Base-by-base conservation (phyloP, 2,113 vertebrate genomes). In the Typhlomys cinereus region DNA sequence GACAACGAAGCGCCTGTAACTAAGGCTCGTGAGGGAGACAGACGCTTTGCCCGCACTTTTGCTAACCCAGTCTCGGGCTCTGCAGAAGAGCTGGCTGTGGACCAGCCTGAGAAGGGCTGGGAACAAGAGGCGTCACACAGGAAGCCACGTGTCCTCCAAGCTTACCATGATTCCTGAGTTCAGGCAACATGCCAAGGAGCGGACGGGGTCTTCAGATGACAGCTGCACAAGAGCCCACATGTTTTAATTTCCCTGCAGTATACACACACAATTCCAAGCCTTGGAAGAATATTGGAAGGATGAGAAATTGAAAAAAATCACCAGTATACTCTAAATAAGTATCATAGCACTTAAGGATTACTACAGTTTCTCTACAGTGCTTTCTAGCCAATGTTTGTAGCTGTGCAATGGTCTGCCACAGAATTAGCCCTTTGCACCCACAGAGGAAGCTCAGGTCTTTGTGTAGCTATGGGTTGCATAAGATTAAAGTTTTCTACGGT, bases 1-100 rank as follows among this genome's bases (percentile, higher is more conserved):
- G 31, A 39, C 85, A 21, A 62, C 57, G 59, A 82, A 93, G 36
- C 4, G 46, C 29, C 36, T 83, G 29, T 46, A 93, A 69, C 90
- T 76, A 90, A 94, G 46, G 7, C 61, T 36, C 83, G 64, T 78
- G 41, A 76, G 67, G 20, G 71, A 91, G 76, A 90, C n/a, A n/a
- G n/a, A n/a, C n/a, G n/a, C n/a, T n/a, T n/a, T n/a, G n/a, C n/a
- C n/a, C n/a, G n/a, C n/a, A n/a, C 48, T 75, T 8, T 29, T 23
- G 50, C 66, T 80, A 41, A 92, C 20, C 44, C n/a, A 88, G 36
- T 71, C 48, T 52, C 39, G 61, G 57, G 8, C 69, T 80, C 29
- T n/a, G 64, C 48, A 75, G 34, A 61, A 10, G 59, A 75, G 46
- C 4, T 78, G 4, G 46, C 48, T 48, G n/a, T 23, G 2, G 29